Percentiles rank a stretch among this genome's conserved stretches.
These are phyloP conservation scores for Papilio dardanus DNA, from an alignment of 1,140 invertebrate genomes.

Conservation along the genomic window DNA sequence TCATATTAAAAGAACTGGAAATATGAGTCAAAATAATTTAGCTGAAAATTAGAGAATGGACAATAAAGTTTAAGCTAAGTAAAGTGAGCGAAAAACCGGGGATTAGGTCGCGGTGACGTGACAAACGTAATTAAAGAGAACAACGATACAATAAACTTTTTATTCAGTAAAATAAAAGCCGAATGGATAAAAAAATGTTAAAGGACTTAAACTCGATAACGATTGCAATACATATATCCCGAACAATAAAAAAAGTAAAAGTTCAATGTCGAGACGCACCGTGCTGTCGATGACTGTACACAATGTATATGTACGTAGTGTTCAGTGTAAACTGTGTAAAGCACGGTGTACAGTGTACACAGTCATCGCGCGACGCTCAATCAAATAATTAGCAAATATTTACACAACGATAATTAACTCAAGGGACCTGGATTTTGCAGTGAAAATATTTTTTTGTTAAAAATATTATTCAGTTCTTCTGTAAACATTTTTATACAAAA, in stretches of 20 bases:
- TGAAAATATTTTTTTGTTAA: conserved; percentile 25
- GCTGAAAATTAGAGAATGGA: not conserved
- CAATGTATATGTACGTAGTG: too few relatives aligned
- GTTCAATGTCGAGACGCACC: not conserved
- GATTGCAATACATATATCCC: not conserved
- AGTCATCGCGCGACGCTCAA: conserved; percentile 47
- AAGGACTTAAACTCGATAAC: not conserved
- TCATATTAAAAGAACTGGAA: too few relatives aligned
- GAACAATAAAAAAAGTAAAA: not conserved
- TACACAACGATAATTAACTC: conserved; percentile 57
- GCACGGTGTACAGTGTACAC: too few relatives aligned
- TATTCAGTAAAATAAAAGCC: too few relatives aligned
- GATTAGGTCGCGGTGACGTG: not conserved
- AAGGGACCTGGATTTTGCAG: conserved; percentile 34
- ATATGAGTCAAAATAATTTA: not conserved
- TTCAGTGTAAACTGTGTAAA: too few relatives aligned
- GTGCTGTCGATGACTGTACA: not conserved
- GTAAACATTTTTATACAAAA: conserved; percentile 1
- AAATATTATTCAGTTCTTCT: conserved; percentile 41
- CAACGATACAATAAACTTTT: too few relatives aligned
- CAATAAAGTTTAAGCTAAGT: not conserved
- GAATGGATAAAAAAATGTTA: too few relatives aligned
- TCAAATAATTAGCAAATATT: conserved; percentile 70
- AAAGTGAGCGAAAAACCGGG: not conserved
- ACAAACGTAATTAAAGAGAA: too few relatives aligned